These are phyloP conservation scores for Orchesella flavescens DNA, from an alignment of 2,888 invertebrate species.

Conservation along the genomic window DNA sequence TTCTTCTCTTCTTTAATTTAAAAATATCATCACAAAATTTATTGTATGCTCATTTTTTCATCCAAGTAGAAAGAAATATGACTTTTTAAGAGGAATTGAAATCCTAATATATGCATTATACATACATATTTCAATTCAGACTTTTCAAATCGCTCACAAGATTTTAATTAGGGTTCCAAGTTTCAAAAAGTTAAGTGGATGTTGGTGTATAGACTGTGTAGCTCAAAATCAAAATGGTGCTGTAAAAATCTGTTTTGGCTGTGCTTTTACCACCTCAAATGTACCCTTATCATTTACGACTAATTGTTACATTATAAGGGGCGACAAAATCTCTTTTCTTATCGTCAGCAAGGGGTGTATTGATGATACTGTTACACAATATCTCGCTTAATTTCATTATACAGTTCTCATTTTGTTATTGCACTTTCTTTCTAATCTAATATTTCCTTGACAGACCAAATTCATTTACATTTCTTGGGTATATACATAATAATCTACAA, in stretches of 20 bases:
- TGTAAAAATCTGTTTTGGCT: no score
- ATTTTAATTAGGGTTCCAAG: no score
- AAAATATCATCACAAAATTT: no score
- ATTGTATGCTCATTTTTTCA: background rate
- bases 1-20: no score
- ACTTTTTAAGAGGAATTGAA: slow-evolving; percentile 4
- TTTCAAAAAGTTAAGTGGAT: no score
- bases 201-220: no score
- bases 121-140: no score
- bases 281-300: background rate
- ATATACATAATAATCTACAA: no score
- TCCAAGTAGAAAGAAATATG: background rate
- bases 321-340: slow-evolving; percentile 44
- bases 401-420: background rate
- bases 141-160: no score
- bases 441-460: slow-evolving; percentile 5
- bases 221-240: no score
- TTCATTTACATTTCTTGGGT: no score
- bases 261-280: background rate
- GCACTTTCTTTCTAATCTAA: slow-evolving; percentile 44
- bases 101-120: background rate
- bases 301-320: slow-evolving; percentile 49
- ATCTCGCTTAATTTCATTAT: no score
- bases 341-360: background rate
- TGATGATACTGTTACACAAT: background rate